Conservation (phyloP, 2,113 vertebrate genomes). For the Actenoides hombroni region DNA sequence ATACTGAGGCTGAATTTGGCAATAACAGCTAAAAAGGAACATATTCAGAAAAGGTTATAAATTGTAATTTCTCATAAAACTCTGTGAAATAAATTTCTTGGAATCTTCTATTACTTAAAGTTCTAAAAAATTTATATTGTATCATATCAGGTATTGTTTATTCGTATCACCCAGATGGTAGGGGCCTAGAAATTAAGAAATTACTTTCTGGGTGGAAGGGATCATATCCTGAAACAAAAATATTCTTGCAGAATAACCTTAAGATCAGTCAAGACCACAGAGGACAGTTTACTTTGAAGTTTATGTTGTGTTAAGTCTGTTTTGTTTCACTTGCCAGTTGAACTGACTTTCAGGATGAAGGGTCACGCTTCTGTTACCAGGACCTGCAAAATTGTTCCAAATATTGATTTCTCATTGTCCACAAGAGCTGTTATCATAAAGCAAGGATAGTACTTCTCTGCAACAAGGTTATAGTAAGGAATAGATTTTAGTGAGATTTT, state of each 20-base stretch:
- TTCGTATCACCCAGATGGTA: neutral
- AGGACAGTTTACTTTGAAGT: neutral
- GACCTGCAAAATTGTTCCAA: neutral
- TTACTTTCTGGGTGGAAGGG: neutral
- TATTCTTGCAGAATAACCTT: neutral
- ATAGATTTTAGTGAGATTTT: neutral
- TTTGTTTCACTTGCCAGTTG: neutral
- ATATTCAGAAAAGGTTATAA: slow-evolving; percentile 39
- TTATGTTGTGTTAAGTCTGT: neutral
- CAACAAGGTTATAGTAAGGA: neutral
- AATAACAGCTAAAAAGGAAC: slow-evolving; percentile 45
- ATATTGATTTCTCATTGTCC: neutral
- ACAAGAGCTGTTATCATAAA: neutral
- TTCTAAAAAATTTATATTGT: neutral
- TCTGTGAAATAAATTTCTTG: neutral
- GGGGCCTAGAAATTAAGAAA: neutral
- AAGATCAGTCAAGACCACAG: neutral
- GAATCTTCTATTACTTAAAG: neutral
- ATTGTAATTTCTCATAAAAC: slow-evolving; percentile 40
- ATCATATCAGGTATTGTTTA: neutral
- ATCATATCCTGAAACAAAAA: neutral
- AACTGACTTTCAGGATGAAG: neutral
- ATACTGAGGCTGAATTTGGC: slow-evolving; percentile 42
- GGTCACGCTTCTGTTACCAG: neutral
- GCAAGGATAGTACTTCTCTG: neutral